A percentile compares a stretch with the other conserved stretches of the same genome.
Conservation (phyloP, 2,888 invertebrate genomes). For the Rhagium mordax region DNA sequence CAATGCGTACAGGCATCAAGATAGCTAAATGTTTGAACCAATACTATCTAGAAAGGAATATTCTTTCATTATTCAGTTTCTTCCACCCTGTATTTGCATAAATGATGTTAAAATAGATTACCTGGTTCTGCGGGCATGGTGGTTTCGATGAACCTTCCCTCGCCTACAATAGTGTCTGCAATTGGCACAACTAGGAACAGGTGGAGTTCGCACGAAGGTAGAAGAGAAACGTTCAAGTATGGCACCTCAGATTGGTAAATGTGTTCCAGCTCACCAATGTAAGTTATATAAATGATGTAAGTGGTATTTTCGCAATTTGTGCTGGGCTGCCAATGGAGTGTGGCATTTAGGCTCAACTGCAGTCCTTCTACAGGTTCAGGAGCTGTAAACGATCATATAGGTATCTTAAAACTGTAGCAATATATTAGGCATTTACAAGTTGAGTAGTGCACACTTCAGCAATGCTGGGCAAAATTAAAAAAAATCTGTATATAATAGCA, state of each 20-base stretch:
- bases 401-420: no score
- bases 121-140: neutral
- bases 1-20: no score
- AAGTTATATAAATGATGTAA: neutral
- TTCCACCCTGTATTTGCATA: no score
- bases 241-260: neutral
- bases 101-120: no score
- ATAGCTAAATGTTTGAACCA: no score
- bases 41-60: no score
- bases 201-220: neutral
- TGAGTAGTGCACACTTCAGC: no score
- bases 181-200: neutral
- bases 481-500: no score
- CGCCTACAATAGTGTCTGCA: neutral
- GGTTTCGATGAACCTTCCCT: neutral
- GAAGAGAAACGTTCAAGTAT: neutral
- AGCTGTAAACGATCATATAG: no score
- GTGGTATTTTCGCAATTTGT: neutral
- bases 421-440: no score
- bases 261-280: neutral
- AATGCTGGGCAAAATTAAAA: no score
- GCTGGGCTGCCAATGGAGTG: neutral
- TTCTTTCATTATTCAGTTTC: no score
- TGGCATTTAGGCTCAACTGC: neutral
- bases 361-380: neutral